phyloP scores from a whole-genome alignment of 2,797 vertebrate species.

The Anguilla pacifica region DNA sequence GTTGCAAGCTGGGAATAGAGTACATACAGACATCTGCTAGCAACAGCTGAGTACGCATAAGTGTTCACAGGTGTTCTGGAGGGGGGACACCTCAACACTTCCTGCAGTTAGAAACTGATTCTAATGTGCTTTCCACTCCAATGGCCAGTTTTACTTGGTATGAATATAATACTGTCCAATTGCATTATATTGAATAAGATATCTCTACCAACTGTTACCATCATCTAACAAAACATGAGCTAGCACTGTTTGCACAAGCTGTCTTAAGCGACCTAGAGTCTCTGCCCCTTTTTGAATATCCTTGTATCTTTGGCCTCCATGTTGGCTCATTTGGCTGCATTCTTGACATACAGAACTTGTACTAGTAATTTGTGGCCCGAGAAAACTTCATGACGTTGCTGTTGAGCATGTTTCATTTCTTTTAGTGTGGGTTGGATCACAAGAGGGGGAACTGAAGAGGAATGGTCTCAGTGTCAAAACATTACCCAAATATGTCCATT shows the following conservation, averaged over 20 bases:
- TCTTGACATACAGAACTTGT: constrained; percentile 8
- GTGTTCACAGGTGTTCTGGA: neutral
- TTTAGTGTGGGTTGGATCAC: constrained; percentile 10
- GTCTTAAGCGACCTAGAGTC: neutral
- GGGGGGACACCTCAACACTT: neutral
- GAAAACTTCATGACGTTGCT: constrained; percentile 11
- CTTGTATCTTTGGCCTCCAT: neutral
- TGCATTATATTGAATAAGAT: too few relatives aligned
- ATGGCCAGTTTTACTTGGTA: neutral
- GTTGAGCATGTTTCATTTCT: neutral
- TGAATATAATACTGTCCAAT: too few relatives aligned
- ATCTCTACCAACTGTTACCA: too few relatives aligned
- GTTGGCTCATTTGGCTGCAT: neutral
- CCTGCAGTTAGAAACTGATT: neutral
- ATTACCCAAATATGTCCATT: neutral
- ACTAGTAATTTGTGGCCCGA: constrained; percentile 15
- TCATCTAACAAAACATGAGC: neutral
- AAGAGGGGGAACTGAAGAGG: neutral
- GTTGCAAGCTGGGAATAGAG: neutral
- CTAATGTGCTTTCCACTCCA: neutral
- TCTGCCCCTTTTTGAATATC: neutral
- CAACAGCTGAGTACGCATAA: neutral
- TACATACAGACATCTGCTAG: neutral
- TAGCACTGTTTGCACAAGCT: constrained; percentile 14
- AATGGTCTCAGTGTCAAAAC: constrained; percentile 15